phyloP scores from a whole-genome alignment of 2,113 vertebrate genomes.

The Pontoporia blainvillei region DNA sequence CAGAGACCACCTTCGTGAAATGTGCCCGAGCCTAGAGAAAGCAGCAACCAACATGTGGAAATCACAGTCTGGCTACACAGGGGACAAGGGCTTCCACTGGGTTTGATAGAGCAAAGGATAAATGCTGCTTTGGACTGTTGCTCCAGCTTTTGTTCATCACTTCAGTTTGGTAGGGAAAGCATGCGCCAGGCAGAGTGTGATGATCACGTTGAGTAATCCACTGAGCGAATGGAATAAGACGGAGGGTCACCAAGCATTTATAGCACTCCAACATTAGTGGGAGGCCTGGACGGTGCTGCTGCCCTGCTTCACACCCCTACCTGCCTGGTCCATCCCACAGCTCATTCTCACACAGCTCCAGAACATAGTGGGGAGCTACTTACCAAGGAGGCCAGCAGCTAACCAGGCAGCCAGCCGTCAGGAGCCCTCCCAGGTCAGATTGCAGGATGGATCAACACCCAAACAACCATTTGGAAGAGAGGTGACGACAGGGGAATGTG shows the following conservation, averaged over 20 bases:
- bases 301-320: too few species aligned
- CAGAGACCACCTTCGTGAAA: not conserved
- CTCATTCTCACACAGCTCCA: not conserved
- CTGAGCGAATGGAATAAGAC: not conserved
- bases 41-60: not conserved
- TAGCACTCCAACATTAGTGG: not conserved
- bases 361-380: not conserved
- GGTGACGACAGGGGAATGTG: not conserved
- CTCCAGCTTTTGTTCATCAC: not conserved
- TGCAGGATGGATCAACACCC: not conserved
- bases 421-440: not conserved
- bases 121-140: not conserved
- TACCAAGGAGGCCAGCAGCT: not conserved
- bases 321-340: fast-evolving
- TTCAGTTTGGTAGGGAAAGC: not conserved
- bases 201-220: not conserved
- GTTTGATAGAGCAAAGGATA: not conserved
- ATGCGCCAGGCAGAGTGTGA: too few species aligned
- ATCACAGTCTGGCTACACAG: not conserved
- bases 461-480: not conserved
- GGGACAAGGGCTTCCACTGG: not conserved
- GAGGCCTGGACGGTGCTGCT: too few species aligned
- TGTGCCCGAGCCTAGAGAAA: not conserved
- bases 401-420: not conserved
- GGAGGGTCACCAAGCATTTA: not conserved